A percentile compares a stretch with the other conserved stretches of the same genome.
These are phyloP conservation scores for Spheniscus mendiculus DNA, from an alignment of 2,113 vertebrate species.

Conservation along the genomic window DNA sequence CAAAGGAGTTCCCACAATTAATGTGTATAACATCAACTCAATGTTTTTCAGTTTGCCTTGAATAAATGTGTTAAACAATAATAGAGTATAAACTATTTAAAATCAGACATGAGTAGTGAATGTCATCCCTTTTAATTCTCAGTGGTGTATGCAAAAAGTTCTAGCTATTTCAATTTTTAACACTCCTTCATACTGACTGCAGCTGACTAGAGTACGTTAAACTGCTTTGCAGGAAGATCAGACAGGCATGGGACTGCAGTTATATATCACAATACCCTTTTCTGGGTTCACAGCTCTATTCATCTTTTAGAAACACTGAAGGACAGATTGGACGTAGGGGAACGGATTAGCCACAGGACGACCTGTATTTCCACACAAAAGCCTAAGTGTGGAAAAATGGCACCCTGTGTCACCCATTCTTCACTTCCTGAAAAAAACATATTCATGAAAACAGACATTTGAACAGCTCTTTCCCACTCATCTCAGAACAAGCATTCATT, in stretches of 20 bases:
- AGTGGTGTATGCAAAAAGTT: neutral
- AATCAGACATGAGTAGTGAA: neutral
- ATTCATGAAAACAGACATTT: slow-evolving; percentile 70
- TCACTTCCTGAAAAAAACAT: slow-evolving; percentile 50
- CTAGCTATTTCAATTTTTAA: neutral
- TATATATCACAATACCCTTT: slow-evolving; percentile 58
- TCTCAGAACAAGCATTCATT: slow-evolving; percentile 70
- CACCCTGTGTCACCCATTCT: slow-evolving; percentile 65
- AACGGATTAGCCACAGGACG: slow-evolving; percentile 72
- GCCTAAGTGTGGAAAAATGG: slow-evolving; percentile 65
- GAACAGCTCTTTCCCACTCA: slow-evolving; percentile 72
- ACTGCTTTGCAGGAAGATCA: slow-evolving; percentile 43
- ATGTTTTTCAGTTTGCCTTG: neutral
- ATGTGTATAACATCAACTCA: neutral
- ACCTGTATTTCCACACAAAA: slow-evolving; percentile 80
- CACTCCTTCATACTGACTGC: neutral
- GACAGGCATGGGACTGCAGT: slow-evolving; percentile 60
- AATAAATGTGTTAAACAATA: neutral
- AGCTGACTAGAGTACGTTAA: slow-evolving; percentile 19
- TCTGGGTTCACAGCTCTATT: slow-evolving; percentile 68
- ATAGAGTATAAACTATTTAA: neutral
- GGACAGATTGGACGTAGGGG: slow-evolving; percentile 62
- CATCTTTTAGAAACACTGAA: slow-evolving; percentile 66
- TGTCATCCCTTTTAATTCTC: neutral
- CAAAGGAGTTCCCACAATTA: neutral